These are phyloP conservation scores for Spodoptera litura DNA, from an alignment of 1,140 invertebrate genomes.

Conservation along the genomic window DNA sequence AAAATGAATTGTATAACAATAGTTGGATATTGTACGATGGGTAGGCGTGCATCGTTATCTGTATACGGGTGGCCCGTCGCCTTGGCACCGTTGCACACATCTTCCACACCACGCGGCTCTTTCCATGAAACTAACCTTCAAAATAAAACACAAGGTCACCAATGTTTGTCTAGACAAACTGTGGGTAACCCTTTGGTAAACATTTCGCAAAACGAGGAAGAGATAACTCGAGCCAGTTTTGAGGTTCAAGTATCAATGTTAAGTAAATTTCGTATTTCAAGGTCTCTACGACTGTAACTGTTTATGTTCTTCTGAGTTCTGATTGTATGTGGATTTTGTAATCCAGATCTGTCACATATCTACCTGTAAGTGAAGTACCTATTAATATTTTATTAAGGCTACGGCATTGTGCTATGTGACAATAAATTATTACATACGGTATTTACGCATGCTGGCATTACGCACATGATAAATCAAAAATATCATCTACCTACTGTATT, in stretches of 20 bases:
- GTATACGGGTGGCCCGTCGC: constrained; percentile 73
- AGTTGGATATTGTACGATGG: constrained; percentile 15
- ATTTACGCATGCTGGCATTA: constrained; percentile 34
- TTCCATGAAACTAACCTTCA: constrained; percentile 69
- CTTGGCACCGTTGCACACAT: constrained; percentile 71
- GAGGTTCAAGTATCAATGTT: constrained; percentile 34
- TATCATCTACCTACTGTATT: constrained; percentile 42
- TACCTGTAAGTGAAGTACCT: background rate
- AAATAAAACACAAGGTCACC: constrained; percentile 67
- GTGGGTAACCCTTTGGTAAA: constrained; percentile 2
- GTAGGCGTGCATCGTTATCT: constrained; percentile 73
- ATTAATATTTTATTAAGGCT: constrained; percentile 12
- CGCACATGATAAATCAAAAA: constrained; percentile 45
- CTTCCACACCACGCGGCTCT: constrained; percentile 61
- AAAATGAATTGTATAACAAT: constrained; percentile 42
- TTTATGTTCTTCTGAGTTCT: background rate
- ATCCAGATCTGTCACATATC: background rate
- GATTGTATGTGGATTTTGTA: background rate
- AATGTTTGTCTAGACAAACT: constrained; percentile 56
- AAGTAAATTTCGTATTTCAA: constrained; percentile 4
- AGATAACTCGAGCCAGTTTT: constrained; percentile 2
- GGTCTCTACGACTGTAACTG: background rate
- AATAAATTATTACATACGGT: constrained; percentile 42
- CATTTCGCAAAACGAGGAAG: constrained; percentile 1
- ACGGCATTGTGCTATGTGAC: constrained; percentile 4